Percentiles rank a stretch among this genome's conserved stretches.
These are phyloP conservation scores for Caenorhabditis sp. DNA, from an alignment of 2,888 invertebrate species.

Conservation along the genomic window DNA sequence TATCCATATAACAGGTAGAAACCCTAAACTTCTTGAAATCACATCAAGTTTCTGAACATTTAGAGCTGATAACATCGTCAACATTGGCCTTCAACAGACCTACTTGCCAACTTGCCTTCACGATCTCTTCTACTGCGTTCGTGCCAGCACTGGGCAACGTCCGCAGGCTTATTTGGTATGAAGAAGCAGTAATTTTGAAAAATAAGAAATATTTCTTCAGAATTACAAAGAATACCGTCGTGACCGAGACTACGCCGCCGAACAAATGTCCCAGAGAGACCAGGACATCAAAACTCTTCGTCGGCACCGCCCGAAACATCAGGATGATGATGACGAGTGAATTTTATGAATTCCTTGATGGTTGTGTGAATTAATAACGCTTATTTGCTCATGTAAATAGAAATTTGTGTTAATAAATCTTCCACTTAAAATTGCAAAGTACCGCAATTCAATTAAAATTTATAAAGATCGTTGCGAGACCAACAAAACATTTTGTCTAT, in stretches of 20 bases:
- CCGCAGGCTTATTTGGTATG: slow-evolving; percentile 58
- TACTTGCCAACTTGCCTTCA: slow-evolving; percentile 78
- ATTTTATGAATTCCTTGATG: too few relatives aligned
- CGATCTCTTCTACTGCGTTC: slow-evolving; percentile 78
- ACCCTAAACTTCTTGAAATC: too few relatives aligned
- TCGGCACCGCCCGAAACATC: slow-evolving; percentile 36
- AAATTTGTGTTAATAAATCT: too few relatives aligned
- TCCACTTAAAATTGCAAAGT: too few relatives aligned
- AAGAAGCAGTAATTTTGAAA: not conserved
- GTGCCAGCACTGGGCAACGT: slow-evolving; percentile 65
- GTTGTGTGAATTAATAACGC: too few relatives aligned
- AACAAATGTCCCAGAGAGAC: slow-evolving; percentile 41
- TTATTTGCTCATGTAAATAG: too few relatives aligned
- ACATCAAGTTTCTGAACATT: slow-evolving; percentile 34
- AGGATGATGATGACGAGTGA: slow-evolving; percentile 36
- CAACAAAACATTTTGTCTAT: not conserved
- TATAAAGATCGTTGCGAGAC: not conserved
- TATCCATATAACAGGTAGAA: slow-evolving; percentile 76
- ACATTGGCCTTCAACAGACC: slow-evolving; percentile 77
- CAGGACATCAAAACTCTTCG: slow-evolving; percentile 40
- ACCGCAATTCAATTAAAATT: too few relatives aligned
- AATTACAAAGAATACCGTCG: slow-evolving; percentile 63
- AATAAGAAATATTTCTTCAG: not conserved
- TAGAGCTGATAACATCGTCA: slow-evolving; percentile 78
- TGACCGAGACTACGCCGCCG: slow-evolving; percentile 53